Conservation (phyloP, 2,797 vertebrate species). For the Myoxocephalus aenaeus region DNA sequence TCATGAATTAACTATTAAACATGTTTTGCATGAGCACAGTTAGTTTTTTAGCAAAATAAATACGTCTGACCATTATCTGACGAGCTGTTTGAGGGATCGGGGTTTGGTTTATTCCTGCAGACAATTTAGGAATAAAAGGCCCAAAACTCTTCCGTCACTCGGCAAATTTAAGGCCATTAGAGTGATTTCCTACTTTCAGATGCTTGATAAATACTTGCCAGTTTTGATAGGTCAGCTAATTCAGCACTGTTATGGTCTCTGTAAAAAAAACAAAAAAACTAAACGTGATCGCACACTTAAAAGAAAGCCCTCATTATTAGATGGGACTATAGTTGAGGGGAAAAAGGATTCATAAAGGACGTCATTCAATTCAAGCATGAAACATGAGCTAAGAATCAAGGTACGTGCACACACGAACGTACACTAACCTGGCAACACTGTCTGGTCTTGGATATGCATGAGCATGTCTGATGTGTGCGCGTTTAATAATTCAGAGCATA, state of each 20-base stretch:
- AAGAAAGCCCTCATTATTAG: conserved; percentile 6
- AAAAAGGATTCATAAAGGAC: conserved; percentile 25
- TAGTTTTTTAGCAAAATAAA: too few species aligned
- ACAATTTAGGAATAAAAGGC: background rate
- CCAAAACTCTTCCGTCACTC: too few species aligned
- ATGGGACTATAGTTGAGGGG: conserved; percentile 12
- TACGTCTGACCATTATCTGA: conserved; percentile 7
- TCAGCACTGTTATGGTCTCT: conserved; percentile 8
- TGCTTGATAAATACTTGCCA: background rate
- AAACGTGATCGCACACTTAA: background rate
- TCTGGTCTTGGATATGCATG: conserved; percentile 37
- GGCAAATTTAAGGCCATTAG: background rate
- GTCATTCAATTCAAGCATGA: conserved; percentile 28
- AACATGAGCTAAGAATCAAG: conserved; percentile 46
- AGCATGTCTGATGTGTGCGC: conserved; percentile 52
- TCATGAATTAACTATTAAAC: background rate
- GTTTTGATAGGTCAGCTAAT: too few species aligned
- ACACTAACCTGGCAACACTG: conserved; percentile 1
- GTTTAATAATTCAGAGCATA: conserved; percentile 76
- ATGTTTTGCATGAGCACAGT: too few species aligned
- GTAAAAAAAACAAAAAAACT: background rate
- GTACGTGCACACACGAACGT: conserved; percentile 9
- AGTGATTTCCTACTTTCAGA: background rate
- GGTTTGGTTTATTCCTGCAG: conserved; percentile 3
- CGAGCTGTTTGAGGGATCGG: background rate